Conservation (phyloP, 2,888 invertebrate species). For the Agrotis clavis region DNA sequence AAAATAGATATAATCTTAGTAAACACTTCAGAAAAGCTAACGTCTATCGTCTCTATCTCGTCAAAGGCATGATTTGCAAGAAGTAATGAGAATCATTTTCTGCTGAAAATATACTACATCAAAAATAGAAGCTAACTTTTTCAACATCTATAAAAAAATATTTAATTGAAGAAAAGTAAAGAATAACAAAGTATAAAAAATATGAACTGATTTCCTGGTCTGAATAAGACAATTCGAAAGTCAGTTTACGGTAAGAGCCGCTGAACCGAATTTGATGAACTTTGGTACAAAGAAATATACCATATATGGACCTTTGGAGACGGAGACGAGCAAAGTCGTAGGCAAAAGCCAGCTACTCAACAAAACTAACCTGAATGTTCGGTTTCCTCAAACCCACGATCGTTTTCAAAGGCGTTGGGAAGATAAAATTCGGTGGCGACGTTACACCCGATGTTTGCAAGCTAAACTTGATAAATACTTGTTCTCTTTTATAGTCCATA, state of each 20-base stretch:
- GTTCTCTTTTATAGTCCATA: constrained; percentile 73
- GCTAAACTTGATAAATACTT: constrained; percentile 86
- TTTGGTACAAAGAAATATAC: too few species aligned
- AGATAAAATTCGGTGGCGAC: constrained; percentile 92
- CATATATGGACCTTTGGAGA: too few species aligned
- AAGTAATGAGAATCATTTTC: neutral
- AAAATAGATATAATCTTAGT: constrained; percentile 24
- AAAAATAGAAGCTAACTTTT: neutral
- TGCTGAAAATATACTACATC: neutral
- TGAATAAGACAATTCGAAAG: too few species aligned
- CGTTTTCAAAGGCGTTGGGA: constrained; percentile 91
- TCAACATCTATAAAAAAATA: neutral
- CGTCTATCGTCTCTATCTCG: neutral
- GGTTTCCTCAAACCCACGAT: constrained; percentile 89
- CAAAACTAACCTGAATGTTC: constrained; percentile 88
- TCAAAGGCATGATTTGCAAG: neutral
- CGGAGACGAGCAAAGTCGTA: too few species aligned
- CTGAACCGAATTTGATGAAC: too few species aligned
- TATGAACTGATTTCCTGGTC: too few species aligned
- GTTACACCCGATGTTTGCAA: constrained; percentile 85
- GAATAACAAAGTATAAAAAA: too few species aligned
- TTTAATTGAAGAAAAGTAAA: too few species aligned
- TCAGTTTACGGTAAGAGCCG: too few species aligned
- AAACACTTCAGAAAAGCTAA: neutral
- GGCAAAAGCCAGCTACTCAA: neutral